Evolutionary conservation across 2,888 invertebrate species (phyloP), one percentile per base, ranked within the genome.

Genomic region (Lagria hirta): DNA sequence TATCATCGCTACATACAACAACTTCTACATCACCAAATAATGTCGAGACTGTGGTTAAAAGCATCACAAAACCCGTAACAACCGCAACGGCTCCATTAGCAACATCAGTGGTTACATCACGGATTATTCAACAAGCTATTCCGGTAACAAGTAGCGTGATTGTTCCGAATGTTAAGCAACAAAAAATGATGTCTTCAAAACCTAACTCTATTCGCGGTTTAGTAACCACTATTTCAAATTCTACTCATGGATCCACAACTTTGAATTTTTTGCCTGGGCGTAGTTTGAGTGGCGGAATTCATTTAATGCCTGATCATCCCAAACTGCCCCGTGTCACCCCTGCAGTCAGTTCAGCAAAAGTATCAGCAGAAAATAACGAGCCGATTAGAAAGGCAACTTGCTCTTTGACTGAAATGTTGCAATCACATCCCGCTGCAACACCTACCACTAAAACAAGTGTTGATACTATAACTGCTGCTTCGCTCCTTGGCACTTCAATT

Each of bases 1-100:
- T 85, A 66, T 84, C 83, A 0, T 62, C 84, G 16, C 81, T 80
- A 44, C 74, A 80, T 0, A 75, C 79, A 18, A 77, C 81, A 50
- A 69, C 73, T 38, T 72, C 78, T 1, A 71, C 76, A 27, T 75
- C 81, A 38, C 33, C 43, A 7, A 48, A 8, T 27, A 62, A 55
- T 28, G 76, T 77, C 34, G 74, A 74, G 28, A 66, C 71, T 8
- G 60, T 66, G 5, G 62, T 70, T 1, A 74, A 72, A 60, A 60
- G 61, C 34, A 61, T 61, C 11, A 62, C 66, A 23, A 68, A 66
- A 42, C 56, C 64, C 8, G 14, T 20, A 4, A 38, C 20, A 7
- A 43, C 55, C 13, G 61, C 64, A 14, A 59, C 63, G 17, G 57
- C 65, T 2, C 64, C 59, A n/a, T 52, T 69, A 7, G 50, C 65